Conservation (phyloP, 2,797 vertebrate species). For the Borostomias antarcticus region DNA sequence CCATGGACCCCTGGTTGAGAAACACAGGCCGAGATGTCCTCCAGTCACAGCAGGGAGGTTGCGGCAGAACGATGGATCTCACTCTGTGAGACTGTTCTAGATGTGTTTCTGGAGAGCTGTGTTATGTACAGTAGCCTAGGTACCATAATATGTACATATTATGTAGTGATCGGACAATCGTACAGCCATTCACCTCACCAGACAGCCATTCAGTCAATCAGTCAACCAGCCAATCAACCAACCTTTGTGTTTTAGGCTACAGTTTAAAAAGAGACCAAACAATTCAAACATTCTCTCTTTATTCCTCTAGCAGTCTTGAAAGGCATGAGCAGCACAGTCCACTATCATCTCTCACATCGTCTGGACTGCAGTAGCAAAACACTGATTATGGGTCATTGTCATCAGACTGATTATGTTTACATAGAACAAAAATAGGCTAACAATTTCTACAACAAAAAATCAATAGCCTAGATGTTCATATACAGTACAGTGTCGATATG, state of each 20-base stretch:
- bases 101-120: too few relatives aligned
- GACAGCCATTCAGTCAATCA: neutral
- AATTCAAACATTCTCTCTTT: constrained; percentile 1
- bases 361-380: constrained; percentile 63
- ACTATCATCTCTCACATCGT: constrained; percentile 77
- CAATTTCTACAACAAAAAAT: constrained; percentile 77
- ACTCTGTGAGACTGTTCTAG: too few relatives aligned
- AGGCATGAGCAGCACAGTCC: constrained; percentile 63
- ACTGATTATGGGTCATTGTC: constrained; percentile 51
- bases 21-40: too few relatives aligned
- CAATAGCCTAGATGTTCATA: constrained; percentile 66
- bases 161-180: too few relatives aligned
- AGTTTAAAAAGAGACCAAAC: neutral
- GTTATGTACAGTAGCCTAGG: too few relatives aligned
- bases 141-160: too few relatives aligned
- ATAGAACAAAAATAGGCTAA: constrained; percentile 83
- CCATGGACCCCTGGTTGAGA: too few relatives aligned
- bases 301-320: constrained; percentile 29
- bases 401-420: constrained; percentile 64
- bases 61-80: too few relatives aligned
- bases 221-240: too few relatives aligned
- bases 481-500: constrained; percentile 55
- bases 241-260: neutral
- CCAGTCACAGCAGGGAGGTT: too few relatives aligned
- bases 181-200: too few relatives aligned